Evolutionary conservation across 64 coral and sea anemone species (phyloP), one percentile per base, ranked within the genome.

Genomic region (Hydrozoanthus tunicans): DNA sequence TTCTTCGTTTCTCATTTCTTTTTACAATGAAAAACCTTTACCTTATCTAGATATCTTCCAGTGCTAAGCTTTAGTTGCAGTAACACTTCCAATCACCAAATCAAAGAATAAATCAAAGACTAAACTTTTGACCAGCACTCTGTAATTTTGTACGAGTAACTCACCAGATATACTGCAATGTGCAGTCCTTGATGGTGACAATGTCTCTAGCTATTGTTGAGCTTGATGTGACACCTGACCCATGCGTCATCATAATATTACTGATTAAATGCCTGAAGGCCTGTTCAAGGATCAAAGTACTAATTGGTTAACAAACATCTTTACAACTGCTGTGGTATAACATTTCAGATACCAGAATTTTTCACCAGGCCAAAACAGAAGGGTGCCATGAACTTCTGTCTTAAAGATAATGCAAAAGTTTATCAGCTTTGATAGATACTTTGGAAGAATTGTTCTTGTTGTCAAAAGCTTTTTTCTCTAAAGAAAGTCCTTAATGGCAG

Each of bases 141-240:
- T 71, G 25, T 51, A 0, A 52, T 13, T 13, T 6, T 5, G 6
- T 3, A 77, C 4, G n/a, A 78, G 12, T 10, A 70, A 55, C 81
- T 92, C 65, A 96, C 95, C 83, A 94, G 56, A 90, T 59, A 90
- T 94, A 96, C 6, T 91, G 77, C 23, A 96, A 60, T 71, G 95
- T 90, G 17, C 93, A 80, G 67, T 96, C 95, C 72, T 96, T 96
- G 51, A 93, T 89, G 51, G 74, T 89, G 26, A 91, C 82, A 23
- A 94, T 43, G 73, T 94, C 78, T 93, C 74, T 91, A 24, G 82
- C 53, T 57, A 96, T 14, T 4, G 79, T 32, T 26, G 85, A 88
- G 70, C 75, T 83, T 56, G 89, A 86, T 51, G 94, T 54, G n/a
- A 80, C 52, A 56, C 92, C 53, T 1, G 72, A 80, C 62, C 77